Evolutionary conservation across 2,113 vertebrate species (phyloP), one percentile per base, ranked within the genome.

Genomic region (Callorhinus ursinus): DNA sequence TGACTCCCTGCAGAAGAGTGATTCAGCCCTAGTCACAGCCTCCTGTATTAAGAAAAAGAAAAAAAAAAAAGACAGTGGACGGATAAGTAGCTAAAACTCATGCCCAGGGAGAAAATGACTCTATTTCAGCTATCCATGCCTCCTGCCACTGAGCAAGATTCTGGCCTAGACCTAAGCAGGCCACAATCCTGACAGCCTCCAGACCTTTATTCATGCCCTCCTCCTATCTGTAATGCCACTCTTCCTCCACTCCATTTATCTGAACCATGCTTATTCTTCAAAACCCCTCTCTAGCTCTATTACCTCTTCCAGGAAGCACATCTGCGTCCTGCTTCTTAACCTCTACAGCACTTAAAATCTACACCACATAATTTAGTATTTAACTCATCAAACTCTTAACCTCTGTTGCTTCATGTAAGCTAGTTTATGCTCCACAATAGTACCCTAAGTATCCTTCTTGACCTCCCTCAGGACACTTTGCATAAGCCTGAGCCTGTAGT

Each of bases 301-400:
- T 61, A 93, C 12, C 49, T 85, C 39, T 69, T 96, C 42, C 49
- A 85, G 63, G 71, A 90, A 95, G 63, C 15, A 69, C 24, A 88
- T 31, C 42, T 55, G 15, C 57, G 5, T 74, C 88, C 59, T 88
- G 28, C 22, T 85, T 90, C 53, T 94, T 59, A 92, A 26, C 22
- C 79, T 91, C 11, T 65, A 7, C 33, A 59, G 15, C 79, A 82
- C 65, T 76, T 86, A 82, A 74, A 86, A 91, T 81, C 46, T 49
- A 85, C 0, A 51, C 57, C n/a, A 95, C 15, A 46, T 15, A 94
- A 76, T 69, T 84, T 46, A 82, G 7, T 46, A 61, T 51, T 92
- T 87, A 65, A 57, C 18, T 88, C 67, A 74, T 46, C 26, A 92
- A 93, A 83, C 36, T 90, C 36, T 90, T 94, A 83, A 76, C 71